Evolutionary conservation across 2,113 vertebrate species (phyloP).

Genomic region (Megaleporinus macrocephalus): DNA sequence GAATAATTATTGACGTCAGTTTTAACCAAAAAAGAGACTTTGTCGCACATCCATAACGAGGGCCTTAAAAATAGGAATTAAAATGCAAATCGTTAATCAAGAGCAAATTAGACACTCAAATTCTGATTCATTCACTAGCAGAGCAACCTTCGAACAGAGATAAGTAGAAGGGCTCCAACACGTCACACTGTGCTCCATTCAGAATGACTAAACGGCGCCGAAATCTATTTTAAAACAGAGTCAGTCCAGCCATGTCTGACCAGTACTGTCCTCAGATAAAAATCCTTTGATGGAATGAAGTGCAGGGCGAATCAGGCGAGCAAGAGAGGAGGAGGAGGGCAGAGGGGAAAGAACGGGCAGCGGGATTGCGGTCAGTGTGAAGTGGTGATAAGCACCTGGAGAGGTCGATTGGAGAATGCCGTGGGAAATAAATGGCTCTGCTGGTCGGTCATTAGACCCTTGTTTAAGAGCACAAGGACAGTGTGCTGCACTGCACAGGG

Average conservation of each 20-base stretch:
- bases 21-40: too few relatives aligned
- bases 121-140: not conserved
- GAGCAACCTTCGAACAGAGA: not conserved
- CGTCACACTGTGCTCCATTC: not conserved
- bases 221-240: not conserved
- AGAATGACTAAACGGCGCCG: not conserved
- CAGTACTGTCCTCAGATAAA: slow-evolving; percentile 2
- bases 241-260: not conserved
- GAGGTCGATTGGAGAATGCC: slow-evolving; percentile 39
- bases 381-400: slow-evolving; percentile 31
- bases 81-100: not conserved
- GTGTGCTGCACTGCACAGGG: not conserved
- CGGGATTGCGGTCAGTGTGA: slow-evolving; percentile 25
- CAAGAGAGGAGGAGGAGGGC: not conserved
- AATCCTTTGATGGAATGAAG: not conserved
- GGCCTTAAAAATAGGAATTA: too few relatives aligned
- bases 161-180: not conserved
- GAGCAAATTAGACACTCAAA: not conserved
- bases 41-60: not conserved
- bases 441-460: slow-evolving; percentile 28
- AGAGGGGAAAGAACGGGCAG: slow-evolving; percentile 28
- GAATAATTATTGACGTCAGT: too few relatives aligned
- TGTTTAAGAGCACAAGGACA: slow-evolving; percentile 38
- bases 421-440: slow-evolving; percentile 31
- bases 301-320: not conserved